These are phyloP conservation scores for Hyalella azteca DNA, from an alignment of 2,888 invertebrate species.

Conservation along the genomic window DNA sequence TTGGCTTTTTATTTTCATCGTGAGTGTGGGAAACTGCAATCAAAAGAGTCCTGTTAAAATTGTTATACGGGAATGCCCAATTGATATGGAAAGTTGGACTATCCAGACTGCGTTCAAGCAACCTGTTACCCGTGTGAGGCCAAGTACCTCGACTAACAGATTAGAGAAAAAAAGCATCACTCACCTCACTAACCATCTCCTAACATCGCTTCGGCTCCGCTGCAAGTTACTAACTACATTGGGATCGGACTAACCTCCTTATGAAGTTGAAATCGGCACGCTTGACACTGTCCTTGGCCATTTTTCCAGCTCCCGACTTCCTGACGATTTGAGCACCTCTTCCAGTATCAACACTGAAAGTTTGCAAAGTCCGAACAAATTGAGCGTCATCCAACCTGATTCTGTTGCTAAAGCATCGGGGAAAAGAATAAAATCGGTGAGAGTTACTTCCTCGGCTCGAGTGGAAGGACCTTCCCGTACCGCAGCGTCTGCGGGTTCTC, in stretches of 20 bases:
- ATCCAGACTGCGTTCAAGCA: too few relatives aligned
- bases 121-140: too few relatives aligned
- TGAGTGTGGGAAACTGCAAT: too few relatives aligned
- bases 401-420: neutral
- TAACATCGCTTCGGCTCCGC: neutral
- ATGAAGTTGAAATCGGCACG: neutral
- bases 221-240: neutral
- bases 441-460: conserved; percentile 5
- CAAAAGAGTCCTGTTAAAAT: too few relatives aligned
- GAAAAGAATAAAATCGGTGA: neutral
- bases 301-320: neutral
- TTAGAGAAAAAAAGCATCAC: too few relatives aligned
- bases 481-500: neutral
- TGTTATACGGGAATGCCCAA: too few relatives aligned
- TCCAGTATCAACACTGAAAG: conserved; percentile 9
- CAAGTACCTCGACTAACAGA: too few relatives aligned
- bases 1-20: too few relatives aligned
- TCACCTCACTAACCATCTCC: too few relatives aligned
- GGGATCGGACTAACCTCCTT: conserved; percentile 6
- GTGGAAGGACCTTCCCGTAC: neutral
- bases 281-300: neutral
- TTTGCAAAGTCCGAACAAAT: neutral
- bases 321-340: conserved; percentile 14
- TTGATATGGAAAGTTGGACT: too few relatives aligned
- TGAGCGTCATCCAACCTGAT: neutral